Conservation (phyloP, 2,797 vertebrate species). For the Cossypha polioptera region DNA sequence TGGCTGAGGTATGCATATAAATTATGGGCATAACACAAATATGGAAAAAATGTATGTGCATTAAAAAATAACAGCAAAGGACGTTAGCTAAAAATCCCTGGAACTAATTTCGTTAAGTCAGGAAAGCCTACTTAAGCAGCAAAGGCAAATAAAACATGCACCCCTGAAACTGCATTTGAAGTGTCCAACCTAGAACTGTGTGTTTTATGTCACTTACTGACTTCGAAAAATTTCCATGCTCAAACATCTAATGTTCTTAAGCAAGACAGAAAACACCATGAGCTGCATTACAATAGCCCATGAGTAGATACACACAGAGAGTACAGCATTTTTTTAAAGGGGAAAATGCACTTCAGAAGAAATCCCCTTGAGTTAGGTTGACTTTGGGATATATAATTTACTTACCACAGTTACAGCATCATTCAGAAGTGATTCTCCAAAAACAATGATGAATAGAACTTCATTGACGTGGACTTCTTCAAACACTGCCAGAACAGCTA, state of each 20-base stretch:
- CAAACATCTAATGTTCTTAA: neutral
- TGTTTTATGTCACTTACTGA: neutral
- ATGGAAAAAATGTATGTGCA: neutral
- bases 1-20: neutral
- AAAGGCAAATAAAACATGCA: neutral
- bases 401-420: slow-evolving; percentile 96
- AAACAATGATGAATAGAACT: slow-evolving; percentile 95
- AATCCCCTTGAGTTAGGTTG: neutral
- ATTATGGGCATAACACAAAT: neutral
- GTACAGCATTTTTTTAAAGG: neutral
- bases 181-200: neutral
- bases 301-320: neutral
- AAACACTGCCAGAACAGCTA: slow-evolving; percentile 95
- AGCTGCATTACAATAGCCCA: neutral
- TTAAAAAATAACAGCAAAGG: neutral
- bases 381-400: neutral
- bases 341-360: neutral
- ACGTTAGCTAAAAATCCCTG: neutral
- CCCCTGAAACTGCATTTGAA: neutral
- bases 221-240: neutral
- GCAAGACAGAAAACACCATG: neutral
- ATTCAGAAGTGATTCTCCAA: slow-evolving; percentile 96
- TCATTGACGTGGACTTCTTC: slow-evolving; percentile 98
- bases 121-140: neutral
- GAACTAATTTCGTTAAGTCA: neutral